phyloP scores from a whole-genome alignment of 2,113 vertebrate genomes.

The Pseudorectes ferrugineus region DNA sequence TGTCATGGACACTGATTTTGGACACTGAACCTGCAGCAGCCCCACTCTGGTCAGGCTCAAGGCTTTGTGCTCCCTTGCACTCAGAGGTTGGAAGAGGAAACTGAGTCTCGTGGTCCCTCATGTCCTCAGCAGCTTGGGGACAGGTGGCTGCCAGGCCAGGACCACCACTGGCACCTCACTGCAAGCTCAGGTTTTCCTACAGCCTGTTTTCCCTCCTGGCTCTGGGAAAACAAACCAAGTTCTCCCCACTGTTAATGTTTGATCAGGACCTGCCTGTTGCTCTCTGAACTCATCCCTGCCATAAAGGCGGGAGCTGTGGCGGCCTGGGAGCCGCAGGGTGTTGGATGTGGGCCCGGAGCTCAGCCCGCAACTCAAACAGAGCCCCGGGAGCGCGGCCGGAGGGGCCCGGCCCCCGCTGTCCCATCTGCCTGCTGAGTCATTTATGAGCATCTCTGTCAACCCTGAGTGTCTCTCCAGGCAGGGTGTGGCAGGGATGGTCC shows the following conservation, averaged over 20 bases:
- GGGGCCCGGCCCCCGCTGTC: not conserved
- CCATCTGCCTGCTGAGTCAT: not conserved
- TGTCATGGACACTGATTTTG: not conserved
- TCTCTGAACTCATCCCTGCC: slow-evolving; percentile 35
- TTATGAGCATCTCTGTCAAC: not conserved
- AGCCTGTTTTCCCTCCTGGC: not conserved
- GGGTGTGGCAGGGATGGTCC: not conserved
- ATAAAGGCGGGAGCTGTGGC: not conserved
- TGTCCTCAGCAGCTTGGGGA: not conserved
- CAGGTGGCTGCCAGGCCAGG: not conserved
- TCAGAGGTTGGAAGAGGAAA: not conserved
- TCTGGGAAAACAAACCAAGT: not conserved
- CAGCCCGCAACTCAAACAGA: slow-evolving; percentile 45
- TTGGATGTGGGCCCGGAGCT: not conserved
- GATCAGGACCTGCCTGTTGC: slow-evolving; percentile 46
- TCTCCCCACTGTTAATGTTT: slow-evolving; percentile 55
- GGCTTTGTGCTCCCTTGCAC: not conserved
- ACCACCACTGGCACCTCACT: accelerated
- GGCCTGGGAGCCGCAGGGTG: not conserved
- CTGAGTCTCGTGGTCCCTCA: not conserved
- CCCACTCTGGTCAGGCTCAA: accelerated
- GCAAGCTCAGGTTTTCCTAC: not conserved
- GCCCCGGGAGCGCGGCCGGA: accelerated
- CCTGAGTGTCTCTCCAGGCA: accelerated
- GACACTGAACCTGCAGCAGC: not conserved